phyloP scores from a whole-genome alignment of 2,797 vertebrate species.

The Silurus lanzhouensis region DNA sequence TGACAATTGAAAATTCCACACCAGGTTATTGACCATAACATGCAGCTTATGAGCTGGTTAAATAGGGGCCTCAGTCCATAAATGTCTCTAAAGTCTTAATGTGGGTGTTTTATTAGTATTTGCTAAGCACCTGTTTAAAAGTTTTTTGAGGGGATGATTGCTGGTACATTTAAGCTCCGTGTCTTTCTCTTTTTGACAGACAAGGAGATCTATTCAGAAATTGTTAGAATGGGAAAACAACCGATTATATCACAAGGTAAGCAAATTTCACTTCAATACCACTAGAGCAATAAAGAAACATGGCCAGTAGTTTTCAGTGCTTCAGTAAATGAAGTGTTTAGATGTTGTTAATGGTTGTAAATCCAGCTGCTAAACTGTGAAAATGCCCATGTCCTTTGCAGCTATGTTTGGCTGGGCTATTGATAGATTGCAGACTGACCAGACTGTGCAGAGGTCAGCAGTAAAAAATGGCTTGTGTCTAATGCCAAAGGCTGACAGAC shows the following conservation, averaged over 20 bases:
- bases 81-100: slow-evolving; percentile 63
- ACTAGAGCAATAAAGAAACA: neutral
- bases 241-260: slow-evolving; percentile 98
- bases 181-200: slow-evolving; percentile 75
- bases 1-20: slow-evolving; percentile 66
- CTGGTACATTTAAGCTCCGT: slow-evolving; percentile 19
- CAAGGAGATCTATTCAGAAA: slow-evolving; percentile 97
- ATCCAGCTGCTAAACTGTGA: slow-evolving; percentile 63
- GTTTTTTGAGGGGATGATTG: slow-evolving; percentile 42
- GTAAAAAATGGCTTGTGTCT: slow-evolving; percentile 77
- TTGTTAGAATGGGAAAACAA: slow-evolving; percentile 99
- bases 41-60: slow-evolving; percentile 76
- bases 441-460: slow-evolving; percentile 67
- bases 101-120: slow-evolving; percentile 65
- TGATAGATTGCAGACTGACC: slow-evolving; percentile 55
- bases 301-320: neutral
- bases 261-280: slow-evolving; percentile 44
- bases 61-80: slow-evolving; percentile 71
- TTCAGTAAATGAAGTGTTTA: slow-evolving; percentile 44
- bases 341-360: slow-evolving; percentile 54
- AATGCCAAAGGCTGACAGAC: slow-evolving; percentile 73
- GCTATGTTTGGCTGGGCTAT: slow-evolving; percentile 62
- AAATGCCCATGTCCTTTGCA: slow-evolving; percentile 55
- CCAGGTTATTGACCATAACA: slow-evolving; percentile 68
- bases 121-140: slow-evolving; percentile 59